Evolutionary conservation across 64 coral and sea anemone species (phyloP).

Genomic region (Montipora efflorescens): DNA sequence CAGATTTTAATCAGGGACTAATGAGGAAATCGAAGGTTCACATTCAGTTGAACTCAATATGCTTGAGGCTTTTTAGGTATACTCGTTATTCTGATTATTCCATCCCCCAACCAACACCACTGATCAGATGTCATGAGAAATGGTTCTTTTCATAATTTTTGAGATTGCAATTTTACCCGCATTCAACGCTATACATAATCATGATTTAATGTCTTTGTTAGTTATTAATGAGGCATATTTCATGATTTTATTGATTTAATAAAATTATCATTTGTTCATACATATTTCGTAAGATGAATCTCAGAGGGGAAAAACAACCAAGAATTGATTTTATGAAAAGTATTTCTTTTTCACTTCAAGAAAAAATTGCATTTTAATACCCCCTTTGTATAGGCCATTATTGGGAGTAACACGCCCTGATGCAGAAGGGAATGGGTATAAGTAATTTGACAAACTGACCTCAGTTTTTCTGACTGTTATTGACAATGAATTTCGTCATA

Average conservation of each 20-base stretch:
- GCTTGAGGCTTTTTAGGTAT: neutral
- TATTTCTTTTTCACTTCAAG: no score
- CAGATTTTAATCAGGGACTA: no score
- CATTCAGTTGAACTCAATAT: no score
- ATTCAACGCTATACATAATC: neutral
- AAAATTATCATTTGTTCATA: conserved; percentile 6
- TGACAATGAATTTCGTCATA: neutral
- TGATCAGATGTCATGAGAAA: neutral
- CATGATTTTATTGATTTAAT: neutral
- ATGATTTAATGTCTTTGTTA: conserved; percentile 5
- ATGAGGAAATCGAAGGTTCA: no score
- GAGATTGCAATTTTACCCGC: neutral
- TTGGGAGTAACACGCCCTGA: neutral
- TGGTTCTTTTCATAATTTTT: neutral
- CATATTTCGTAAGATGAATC: neutral
- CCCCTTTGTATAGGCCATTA: no score
- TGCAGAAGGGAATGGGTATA: neutral
- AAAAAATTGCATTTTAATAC: no score
- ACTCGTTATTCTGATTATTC: neutral
- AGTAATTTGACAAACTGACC: neutral
- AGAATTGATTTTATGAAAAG: neutral
- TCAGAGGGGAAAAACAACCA: neutral
- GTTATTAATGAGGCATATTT: neutral
- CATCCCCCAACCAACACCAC: neutral
- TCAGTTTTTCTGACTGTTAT: neutral